Conservation (phyloP, 2,888 invertebrate genomes). For the Tenodera sinensis region DNA sequence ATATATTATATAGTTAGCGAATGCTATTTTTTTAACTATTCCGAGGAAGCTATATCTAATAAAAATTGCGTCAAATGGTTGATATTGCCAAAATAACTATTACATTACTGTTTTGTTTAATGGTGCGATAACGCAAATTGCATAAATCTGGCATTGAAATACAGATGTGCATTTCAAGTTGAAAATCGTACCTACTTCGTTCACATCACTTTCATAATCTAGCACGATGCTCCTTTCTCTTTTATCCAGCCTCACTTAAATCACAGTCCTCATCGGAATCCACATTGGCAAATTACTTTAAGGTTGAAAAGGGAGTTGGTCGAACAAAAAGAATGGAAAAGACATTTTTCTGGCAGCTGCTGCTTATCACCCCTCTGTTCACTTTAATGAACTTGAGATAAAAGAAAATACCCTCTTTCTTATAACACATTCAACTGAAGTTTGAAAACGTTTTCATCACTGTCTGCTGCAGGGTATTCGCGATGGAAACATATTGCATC, state of each 20-base stretch:
- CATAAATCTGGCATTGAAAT: no score
- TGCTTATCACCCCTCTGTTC: not conserved
- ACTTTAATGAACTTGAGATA: not conserved
- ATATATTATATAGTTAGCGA: no score
- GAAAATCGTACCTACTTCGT: no score
- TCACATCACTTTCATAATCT: not conserved
- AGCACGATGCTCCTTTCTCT: not conserved
- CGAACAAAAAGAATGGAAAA: not conserved
- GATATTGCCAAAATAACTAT: no score
- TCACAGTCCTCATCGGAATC: not conserved
- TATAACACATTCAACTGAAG: not conserved
- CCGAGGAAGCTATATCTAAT: no score
- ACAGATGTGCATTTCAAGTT: no score
- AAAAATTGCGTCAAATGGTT: no score
- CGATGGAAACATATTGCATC: no score
- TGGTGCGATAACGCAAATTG: no score
- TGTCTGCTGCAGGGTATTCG: not conserved
- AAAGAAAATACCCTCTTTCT: not conserved
- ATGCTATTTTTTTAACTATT: no score
- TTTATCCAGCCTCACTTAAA: not conserved
- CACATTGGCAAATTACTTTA: slow-evolving; percentile 11
- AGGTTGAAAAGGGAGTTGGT: not conserved
- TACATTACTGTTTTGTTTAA: no score
- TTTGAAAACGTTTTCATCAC: not conserved
- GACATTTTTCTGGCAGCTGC: not conserved